A percentile compares a stretch with the other conserved stretches of the same genome.
Evolutionary conservation across 2,797 vertebrate species (phyloP).

Genomic region (Pangasius macronema): DNA sequence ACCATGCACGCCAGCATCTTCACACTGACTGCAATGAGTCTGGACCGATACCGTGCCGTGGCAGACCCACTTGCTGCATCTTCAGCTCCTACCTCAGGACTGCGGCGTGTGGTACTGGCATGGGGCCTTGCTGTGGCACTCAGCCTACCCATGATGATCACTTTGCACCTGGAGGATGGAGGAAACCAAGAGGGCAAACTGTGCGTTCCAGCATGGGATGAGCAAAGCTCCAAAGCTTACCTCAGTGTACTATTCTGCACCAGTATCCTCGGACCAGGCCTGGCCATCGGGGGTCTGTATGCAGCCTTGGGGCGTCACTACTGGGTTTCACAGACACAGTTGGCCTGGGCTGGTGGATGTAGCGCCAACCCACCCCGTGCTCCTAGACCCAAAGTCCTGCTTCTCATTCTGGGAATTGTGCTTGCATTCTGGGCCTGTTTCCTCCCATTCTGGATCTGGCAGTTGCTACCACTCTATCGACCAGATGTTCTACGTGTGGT

Average conservation of each 20-base stretch:
- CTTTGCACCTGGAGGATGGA: conserved; percentile 80
- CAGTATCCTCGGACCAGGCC: conserved; percentile 83
- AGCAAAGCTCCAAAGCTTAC: conserved; percentile 82
- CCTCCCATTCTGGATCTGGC: conserved; percentile 89
- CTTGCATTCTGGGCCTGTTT: conserved; percentile 87
- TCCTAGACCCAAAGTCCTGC: conserved; percentile 81
- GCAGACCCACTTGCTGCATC: conserved; percentile 78
- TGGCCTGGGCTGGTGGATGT: conserved; percentile 72
- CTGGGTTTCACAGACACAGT: conserved; percentile 82
- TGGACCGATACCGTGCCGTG: conserved; percentile 83
- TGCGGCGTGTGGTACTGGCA: conserved; percentile 75
- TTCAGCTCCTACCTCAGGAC: conserved; percentile 73
- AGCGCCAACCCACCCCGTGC: conserved; percentile 72
- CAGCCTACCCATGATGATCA: conserved; percentile 86
- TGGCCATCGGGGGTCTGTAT: conserved; percentile 83
- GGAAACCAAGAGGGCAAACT: conserved; percentile 76
- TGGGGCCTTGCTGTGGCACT: conserved; percentile 83
- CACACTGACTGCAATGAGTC: conserved; percentile 83
- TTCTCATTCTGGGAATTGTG: conserved; percentile 83
- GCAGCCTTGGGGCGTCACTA: conserved; percentile 80
- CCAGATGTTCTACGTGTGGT: conserved; percentile 74
- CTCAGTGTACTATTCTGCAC: conserved; percentile 83
- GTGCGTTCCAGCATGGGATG: conserved; percentile 83
- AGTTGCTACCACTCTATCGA: conserved; percentile 82
- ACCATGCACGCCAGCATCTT: conserved; percentile 90